Conservation (phyloP, 2,888 invertebrate genomes). For the Orthonychiurus folsomi region DNA sequence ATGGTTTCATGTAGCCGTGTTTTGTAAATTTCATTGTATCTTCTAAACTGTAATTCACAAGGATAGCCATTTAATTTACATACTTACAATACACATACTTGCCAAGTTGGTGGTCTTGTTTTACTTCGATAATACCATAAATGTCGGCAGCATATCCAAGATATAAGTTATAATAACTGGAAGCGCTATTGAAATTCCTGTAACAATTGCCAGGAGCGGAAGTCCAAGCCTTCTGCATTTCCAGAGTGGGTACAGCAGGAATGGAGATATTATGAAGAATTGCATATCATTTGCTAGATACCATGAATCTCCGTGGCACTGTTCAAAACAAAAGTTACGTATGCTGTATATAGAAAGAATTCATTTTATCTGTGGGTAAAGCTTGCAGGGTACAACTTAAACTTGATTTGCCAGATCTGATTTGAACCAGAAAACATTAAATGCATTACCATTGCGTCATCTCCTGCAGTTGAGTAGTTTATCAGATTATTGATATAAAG, state of each 20-base stretch:
- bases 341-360: neutral
- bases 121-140: slow-evolving; percentile 23
- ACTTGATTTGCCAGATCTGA: no score
- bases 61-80: no score
- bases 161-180: slow-evolving; percentile 18
- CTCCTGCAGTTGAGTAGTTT: slow-evolving; percentile 23
- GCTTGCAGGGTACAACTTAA: neutral
- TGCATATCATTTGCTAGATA: slow-evolving; percentile 39
- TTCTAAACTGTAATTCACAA: neutral
- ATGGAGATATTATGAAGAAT: slow-evolving; percentile 32
- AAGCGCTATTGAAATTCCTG: slow-evolving; percentile 16
- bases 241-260: slow-evolving; percentile 30
- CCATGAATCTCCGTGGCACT: slow-evolving; percentile 35
- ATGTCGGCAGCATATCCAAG: slow-evolving; percentile 20
- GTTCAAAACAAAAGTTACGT: neutral
- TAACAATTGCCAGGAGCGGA: slow-evolving; percentile 48
- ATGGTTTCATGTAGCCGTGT: slow-evolving; percentile 3
- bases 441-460: slow-evolving; percentile 22
- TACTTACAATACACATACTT: neutral
- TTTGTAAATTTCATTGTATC: neutral
- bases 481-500: slow-evolving; percentile 40
- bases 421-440: no score
- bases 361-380: no score
- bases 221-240: slow-evolving; percentile 49
- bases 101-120: slow-evolving; percentile 3